Percentiles rank a stretch among this genome's conserved stretches.
phyloP scores from a whole-genome alignment of 2,797 vertebrate species.

The Acestrorhynchus altus region DNA sequence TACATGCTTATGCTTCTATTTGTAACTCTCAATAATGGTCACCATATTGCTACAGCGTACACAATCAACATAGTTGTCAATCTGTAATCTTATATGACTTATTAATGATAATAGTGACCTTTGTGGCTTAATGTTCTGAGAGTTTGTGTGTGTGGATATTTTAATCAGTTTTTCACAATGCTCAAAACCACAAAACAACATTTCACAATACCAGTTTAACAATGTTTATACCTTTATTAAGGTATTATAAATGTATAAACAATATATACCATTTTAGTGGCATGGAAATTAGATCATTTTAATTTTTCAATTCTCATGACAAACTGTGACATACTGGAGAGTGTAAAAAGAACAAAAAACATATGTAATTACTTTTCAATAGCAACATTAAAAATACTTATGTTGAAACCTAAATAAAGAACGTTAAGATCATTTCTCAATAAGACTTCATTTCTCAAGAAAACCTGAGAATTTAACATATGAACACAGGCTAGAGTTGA shows the following conservation, averaged over 20 bases:
- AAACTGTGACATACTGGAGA: background rate
- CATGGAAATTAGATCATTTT: no score
- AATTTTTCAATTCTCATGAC: no score
- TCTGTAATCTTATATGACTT: background rate
- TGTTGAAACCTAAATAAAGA: no score
- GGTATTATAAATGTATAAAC: background rate
- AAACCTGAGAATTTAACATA: no score
- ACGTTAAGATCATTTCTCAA: background rate
- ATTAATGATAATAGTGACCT: background rate
- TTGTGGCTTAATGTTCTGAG: background rate
- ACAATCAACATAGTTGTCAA: background rate
- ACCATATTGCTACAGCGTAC: constrained; percentile 1
- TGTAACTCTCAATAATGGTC: background rate
- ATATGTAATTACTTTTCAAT: background rate
- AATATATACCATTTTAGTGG: background rate
- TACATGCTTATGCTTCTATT: background rate
- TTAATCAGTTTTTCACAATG: background rate
- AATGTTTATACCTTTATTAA: background rate
- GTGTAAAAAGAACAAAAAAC: background rate
- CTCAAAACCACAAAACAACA: background rate
- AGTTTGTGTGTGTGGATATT: background rate
- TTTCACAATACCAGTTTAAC: background rate
- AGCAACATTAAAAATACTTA: background rate
- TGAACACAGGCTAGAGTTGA: no score
- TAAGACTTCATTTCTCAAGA: background rate